phyloP scores from a whole-genome alignment of 2,888 invertebrate species.

The Parnassius orleans region DNA sequence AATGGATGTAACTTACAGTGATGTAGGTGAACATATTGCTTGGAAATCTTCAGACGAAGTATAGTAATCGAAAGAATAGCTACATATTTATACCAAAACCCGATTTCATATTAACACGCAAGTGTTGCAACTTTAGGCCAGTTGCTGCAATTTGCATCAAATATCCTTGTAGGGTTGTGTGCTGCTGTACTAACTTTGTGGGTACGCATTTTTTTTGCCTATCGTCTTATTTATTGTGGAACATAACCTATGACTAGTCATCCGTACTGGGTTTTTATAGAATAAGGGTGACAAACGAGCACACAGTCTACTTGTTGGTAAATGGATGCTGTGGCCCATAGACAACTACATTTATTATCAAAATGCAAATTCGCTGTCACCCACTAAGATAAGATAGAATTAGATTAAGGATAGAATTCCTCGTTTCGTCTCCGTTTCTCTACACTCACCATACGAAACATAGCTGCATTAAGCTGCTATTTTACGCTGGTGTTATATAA shows the following conservation, averaged over 20 bases:
- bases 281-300: no score
- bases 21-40: conserved; percentile 67
- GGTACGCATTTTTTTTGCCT: background rate
- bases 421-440: no score
- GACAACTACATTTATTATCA: no score
- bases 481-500: no score
- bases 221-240: background rate
- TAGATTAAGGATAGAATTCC: no score
- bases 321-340: no score
- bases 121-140: conserved; percentile 16
- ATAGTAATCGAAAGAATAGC: conserved; percentile 34
- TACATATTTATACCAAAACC: conserved; percentile 34
- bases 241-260: background rate
- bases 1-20: conserved; percentile 53
- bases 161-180: conserved; percentile 37
- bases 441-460: no score
- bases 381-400: no score
- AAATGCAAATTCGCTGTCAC: no score
- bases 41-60: conserved; percentile 59
- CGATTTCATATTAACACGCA: conserved; percentile 20
- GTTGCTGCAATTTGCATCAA: conserved; percentile 36
- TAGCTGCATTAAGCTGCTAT: no score
- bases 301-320: no score
- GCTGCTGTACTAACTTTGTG: background rate
- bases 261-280: background rate